Conservation (phyloP, 2,797 vertebrate species). For the Notamacropus eugenii region DNA sequence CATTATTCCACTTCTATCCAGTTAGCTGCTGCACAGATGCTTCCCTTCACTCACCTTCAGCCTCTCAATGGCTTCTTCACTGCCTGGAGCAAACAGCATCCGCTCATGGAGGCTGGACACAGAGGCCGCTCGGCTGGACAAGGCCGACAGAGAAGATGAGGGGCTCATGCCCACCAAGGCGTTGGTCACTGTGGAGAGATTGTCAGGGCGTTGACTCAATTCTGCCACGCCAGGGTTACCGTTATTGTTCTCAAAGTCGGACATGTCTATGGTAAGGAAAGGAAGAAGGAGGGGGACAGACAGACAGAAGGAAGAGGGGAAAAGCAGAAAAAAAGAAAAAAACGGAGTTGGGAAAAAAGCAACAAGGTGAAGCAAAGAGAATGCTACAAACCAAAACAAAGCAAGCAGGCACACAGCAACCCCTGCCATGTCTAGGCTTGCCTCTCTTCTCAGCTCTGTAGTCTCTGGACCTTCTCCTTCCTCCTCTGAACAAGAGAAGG, state of each 20-base stretch:
- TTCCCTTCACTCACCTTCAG: slow-evolving; percentile 90
- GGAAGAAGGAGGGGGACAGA: slow-evolving; percentile 73
- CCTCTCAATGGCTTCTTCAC: slow-evolving; percentile 97
- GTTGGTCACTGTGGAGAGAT: slow-evolving; percentile 99
- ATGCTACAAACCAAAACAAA: slow-evolving; percentile 55
- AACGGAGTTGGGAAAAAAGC: slow-evolving; percentile 83
- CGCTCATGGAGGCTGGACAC: slow-evolving; percentile 96
- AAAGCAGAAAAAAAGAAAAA: slow-evolving; percentile 82
- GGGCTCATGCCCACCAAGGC: slow-evolving; percentile 97
- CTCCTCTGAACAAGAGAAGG: background rate
- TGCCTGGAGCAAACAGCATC: slow-evolving; percentile 96
- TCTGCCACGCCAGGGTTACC: slow-evolving; percentile 84
- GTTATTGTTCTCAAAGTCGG: slow-evolving; percentile 94
- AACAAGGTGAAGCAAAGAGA: slow-evolving; percentile 49
- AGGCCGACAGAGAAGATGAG: slow-evolving; percentile 94
- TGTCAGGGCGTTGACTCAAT: slow-evolving; percentile 92
- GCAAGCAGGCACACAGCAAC: slow-evolving; percentile 48
- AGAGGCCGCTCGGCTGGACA: slow-evolving; percentile 96
- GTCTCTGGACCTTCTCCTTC: background rate
- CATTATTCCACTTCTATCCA: background rate
- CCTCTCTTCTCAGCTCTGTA: background rate
- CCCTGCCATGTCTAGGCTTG: background rate
- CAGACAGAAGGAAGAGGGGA: slow-evolving; percentile 77
- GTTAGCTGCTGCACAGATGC: background rate
- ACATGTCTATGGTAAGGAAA: slow-evolving; percentile 87